phyloP scores from a whole-genome alignment of 2,797 vertebrate species.

The Erithacus rubecula region DNA sequence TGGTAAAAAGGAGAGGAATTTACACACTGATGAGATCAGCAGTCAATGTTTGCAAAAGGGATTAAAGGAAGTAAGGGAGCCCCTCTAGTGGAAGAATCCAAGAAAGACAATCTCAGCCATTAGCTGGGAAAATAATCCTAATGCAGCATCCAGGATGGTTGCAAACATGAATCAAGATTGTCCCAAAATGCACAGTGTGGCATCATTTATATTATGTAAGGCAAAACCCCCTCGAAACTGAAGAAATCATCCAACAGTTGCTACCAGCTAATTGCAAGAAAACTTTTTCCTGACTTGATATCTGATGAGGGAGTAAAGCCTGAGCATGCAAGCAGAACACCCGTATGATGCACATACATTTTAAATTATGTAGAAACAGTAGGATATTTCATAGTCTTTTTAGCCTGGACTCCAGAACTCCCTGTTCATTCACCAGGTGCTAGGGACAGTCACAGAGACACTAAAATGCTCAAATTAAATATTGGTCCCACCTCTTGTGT shows the following conservation, averaged over 20 bases:
- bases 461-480: neutral
- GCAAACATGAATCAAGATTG: neutral
- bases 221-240: fast-evolving
- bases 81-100: neutral
- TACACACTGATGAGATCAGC: neutral
- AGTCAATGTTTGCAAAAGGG: neutral
- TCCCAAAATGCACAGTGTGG: neutral
- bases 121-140: neutral
- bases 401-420: neutral
- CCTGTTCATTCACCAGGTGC: neutral
- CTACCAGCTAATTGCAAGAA: neutral
- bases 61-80: neutral
- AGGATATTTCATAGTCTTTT: neutral
- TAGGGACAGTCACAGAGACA: neutral
- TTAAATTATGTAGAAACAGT: neutral
- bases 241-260: neutral
- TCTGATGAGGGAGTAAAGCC: neutral
- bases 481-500: neutral
- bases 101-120: neutral
- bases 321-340: neutral
- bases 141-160: neutral
- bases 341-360: fast-evolving
- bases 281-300: neutral
- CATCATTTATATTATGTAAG: neutral
- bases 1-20: neutral